These are phyloP conservation scores for Stegophylla sp. DNA, from an alignment of 2,888 invertebrate species.

Conservation along the genomic window DNA sequence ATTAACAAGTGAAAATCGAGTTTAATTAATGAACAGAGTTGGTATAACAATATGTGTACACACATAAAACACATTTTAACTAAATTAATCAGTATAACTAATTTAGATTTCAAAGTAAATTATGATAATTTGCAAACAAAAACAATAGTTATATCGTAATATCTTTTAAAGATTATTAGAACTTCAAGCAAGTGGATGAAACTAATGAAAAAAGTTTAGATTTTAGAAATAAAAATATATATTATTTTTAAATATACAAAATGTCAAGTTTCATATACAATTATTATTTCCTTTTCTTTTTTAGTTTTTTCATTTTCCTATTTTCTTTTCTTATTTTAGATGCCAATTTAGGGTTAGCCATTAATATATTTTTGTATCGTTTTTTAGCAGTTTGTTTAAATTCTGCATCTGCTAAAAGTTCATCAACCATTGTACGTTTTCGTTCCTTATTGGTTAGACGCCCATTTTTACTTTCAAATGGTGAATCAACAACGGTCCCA, in stretches of 20 bases:
- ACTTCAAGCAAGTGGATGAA: too few species aligned
- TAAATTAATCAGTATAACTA: too few species aligned
- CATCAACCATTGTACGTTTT: conserved; percentile 90
- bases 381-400: conserved; percentile 82
- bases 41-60: too few species aligned
- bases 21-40: too few species aligned
- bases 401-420: conserved; percentile 86
- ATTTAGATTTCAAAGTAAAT: too few species aligned
- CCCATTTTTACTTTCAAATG: conserved; percentile 85
- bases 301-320: conserved; percentile 77
- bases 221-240: neutral
- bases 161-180: too few species aligned
- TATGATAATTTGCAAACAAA: neutral
- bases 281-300: conserved; percentile 64
- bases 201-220: too few species aligned
- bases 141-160: too few species aligned
- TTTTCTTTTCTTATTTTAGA: conserved; percentile 74
- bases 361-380: conserved; percentile 79
- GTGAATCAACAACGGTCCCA: conserved; percentile 82
- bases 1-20: too few species aligned
- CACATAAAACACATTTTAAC: too few species aligned
- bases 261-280: neutral
- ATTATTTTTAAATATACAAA: conserved; percentile 11
- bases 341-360: conserved; percentile 73
- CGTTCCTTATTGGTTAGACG: conserved; percentile 84